A percentile compares a stretch with the other conserved stretches of the same genome.
These are phyloP conservation scores for Tetrax tetrax DNA, from an alignment of 2,113 vertebrate genomes.

Conservation along the genomic window DNA sequence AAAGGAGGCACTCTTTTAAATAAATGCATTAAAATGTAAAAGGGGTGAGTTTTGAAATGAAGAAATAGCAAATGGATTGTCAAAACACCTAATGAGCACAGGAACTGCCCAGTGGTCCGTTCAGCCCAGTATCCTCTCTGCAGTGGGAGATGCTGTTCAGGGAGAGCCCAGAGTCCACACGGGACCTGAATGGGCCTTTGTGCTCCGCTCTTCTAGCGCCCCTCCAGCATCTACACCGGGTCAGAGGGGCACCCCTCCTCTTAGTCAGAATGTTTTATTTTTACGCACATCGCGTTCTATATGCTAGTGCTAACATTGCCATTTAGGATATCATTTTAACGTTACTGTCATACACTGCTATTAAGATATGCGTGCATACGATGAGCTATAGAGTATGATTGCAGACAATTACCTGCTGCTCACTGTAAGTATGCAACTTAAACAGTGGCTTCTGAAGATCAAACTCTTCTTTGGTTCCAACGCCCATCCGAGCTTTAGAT, in stretches of 20 bases:
- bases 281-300: not conserved
- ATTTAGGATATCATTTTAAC: not conserved
- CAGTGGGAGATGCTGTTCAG: not conserved
- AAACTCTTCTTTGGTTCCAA: slow-evolving; percentile 71
- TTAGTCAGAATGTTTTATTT: not conserved
- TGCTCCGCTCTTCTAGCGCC: not conserved
- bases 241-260: not conserved
- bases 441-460: slow-evolving; percentile 88
- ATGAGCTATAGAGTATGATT: accelerated
- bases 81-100: not conserved
- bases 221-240: not conserved
- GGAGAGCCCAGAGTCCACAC: not conserved
- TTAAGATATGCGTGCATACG: accelerated
- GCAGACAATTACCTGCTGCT: slow-evolving; percentile 81
- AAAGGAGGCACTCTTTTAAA: not conserved
- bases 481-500: slow-evolving; percentile 76
- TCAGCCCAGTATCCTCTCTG: not conserved
- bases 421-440: slow-evolving; percentile 86
- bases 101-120: not conserved
- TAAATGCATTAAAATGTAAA: not conserved
- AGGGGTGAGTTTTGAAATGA: not conserved
- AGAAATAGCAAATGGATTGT: not conserved
- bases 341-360: accelerated
- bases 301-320: not conserved
- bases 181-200: not conserved